A percentile compares a stretch with the other conserved stretches of the same genome.
These are phyloP conservation scores for Sycophaga agraensis DNA, from an alignment of 1,140 invertebrate species.

Conservation along the genomic window DNA sequence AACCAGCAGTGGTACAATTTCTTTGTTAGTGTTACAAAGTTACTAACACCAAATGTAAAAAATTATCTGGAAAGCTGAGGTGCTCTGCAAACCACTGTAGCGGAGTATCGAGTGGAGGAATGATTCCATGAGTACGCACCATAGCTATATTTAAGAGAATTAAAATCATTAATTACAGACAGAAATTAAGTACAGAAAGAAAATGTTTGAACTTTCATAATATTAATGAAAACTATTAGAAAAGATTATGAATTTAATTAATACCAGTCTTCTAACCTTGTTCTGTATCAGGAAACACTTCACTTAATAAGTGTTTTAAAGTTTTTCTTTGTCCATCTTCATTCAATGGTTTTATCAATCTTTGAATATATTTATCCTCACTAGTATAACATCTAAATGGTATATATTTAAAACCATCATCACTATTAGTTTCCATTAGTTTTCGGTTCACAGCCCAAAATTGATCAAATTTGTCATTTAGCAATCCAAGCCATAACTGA, in stretches of 20 bases:
- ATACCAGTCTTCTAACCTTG: slow-evolving; percentile 47
- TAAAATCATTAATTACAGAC: not conserved
- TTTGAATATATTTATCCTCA: slow-evolving; percentile 73
- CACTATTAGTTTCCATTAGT: slow-evolving; percentile 82
- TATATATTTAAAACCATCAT: slow-evolving; percentile 88
- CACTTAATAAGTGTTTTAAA: slow-evolving; percentile 69
- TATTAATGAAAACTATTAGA: too few species aligned
- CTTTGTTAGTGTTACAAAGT: slow-evolving; percentile 46
- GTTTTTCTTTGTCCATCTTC: slow-evolving; percentile 75
- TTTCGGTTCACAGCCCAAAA: slow-evolving; percentile 97
- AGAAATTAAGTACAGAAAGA: too few species aligned
- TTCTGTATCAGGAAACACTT: slow-evolving; percentile 68
- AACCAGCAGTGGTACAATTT: not conserved
- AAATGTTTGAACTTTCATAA: too few species aligned
- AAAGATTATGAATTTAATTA: too few species aligned
- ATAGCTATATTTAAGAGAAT: slow-evolving; percentile 69
- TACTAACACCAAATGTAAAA: slow-evolving; percentile 80
- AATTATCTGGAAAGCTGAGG: slow-evolving; percentile 98
- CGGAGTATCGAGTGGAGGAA: slow-evolving; percentile 85
- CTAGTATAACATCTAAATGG: slow-evolving; percentile 87
- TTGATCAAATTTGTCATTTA: slow-evolving; percentile 98
- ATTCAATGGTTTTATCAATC: slow-evolving; percentile 73
- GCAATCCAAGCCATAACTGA: slow-evolving; percentile 91
- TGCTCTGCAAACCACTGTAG: slow-evolving; percentile 97
- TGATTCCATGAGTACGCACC: slow-evolving; percentile 87